Base-by-base conservation (phyloP, 2,888 invertebrate genomes). In the Calameuta filiformis region DNA sequence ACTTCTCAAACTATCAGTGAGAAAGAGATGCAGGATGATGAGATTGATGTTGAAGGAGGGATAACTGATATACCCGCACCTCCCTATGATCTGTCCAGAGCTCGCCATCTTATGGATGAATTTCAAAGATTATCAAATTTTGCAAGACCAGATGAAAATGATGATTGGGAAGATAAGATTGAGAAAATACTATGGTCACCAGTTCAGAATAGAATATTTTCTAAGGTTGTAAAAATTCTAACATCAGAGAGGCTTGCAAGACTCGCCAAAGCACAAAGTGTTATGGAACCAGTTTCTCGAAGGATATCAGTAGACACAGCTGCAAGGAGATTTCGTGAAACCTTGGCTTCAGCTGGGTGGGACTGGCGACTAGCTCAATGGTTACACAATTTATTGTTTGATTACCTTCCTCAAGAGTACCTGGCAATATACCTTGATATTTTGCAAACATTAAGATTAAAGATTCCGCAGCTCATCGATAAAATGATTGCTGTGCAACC, bases 361-460 rank as follows among this genome's bases (percentile, higher is more conserved):
- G 96, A 97, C 84, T 90, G 93, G 35, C 94, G 94, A 82, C 91
- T 95, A 35, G 93, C 94, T 0, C 96, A 96, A 83, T 97, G 97
- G 97, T 90, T 97, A 56, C 97, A 97, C 90, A 92, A 93, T 71
- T 89, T 95, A 12, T 89, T 97, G 11, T 93, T 96, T 83, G 96
- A 96, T 81, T 92, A 94, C 85, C 91, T 96, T 73, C 94, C 94
- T 75, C 93, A 93, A 31, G 93, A 93, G 9, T 95, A 95, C 88
- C 93, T 97, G 83, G 94, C 94, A 1, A 94, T 94, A 11, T 97
- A 97, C 90, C 92, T 97, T 31, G 96, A 97, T 87, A 95, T 96
- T 75, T 90, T 97, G 82, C 96, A 96, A 92, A 93, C 94, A 0
- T 88, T 96, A 31, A 94, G 94, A 89, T 91, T 93, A 15, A 95